These are phyloP conservation scores for Penaeus indicus DNA, from an alignment of 1,140 invertebrate genomes.

Conservation along the genomic window DNA sequence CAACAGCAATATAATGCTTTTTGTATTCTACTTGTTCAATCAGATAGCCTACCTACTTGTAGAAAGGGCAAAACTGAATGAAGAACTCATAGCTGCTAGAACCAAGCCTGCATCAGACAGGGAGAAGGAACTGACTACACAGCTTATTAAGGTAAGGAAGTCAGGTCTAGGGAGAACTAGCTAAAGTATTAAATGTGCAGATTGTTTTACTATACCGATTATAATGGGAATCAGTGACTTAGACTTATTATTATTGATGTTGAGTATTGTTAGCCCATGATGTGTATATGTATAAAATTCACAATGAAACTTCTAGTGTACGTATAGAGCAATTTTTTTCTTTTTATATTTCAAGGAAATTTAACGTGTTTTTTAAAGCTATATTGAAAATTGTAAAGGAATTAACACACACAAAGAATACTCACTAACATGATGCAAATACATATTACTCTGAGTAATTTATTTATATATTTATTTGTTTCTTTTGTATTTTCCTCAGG, in stretches of 20 bases:
- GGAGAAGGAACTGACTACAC: constrained; percentile 51
- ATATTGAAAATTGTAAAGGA: too few species aligned
- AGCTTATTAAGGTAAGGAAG: constrained; percentile 50
- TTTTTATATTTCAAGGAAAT: constrained; percentile 67
- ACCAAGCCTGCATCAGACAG: constrained; percentile 37
- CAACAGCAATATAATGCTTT: background rate
- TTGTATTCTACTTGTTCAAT: background rate
- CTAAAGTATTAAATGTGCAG: background rate
- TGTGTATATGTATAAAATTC: too few species aligned
- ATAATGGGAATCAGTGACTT: background rate
- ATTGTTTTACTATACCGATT: background rate
- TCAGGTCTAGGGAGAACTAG: too few species aligned
- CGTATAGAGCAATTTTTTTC: too few species aligned
- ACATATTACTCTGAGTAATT: too few species aligned
- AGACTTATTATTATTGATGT: too few species aligned
- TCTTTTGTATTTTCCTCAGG: constrained; percentile 68
- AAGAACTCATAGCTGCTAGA: constrained; percentile 63
- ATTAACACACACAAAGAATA: too few species aligned
- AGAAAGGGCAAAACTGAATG: constrained; percentile 67
- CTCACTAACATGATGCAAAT: too few species aligned
- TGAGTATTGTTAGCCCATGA: too few species aligned
- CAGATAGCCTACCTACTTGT: constrained; percentile 69
- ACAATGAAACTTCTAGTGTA: too few species aligned
- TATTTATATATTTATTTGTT: constrained; percentile 65
- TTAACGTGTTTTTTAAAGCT: constrained; percentile 66